Evolutionary conservation across 2,113 vertebrate species (phyloP).

Genomic region (Cyprinodon variegatus): DNA sequence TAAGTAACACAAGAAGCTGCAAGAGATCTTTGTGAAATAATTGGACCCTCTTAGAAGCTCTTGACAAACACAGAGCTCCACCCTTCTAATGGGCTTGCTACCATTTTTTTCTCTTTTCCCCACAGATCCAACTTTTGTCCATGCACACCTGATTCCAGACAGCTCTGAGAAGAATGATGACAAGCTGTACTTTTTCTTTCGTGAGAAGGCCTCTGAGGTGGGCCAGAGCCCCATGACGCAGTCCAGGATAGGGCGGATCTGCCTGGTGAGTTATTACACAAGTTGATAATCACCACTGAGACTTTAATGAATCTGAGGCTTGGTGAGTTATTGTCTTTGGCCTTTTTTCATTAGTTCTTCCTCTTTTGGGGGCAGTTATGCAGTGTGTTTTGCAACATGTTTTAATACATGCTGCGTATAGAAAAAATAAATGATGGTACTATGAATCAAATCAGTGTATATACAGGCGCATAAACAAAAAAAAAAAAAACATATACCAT

Average conservation of each 20-base stretch:
- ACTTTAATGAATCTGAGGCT: constrained; percentile 36
- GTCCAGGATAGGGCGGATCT: constrained; percentile 96
- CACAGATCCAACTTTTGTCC: constrained; percentile 94
- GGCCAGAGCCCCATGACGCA: constrained; percentile 93
- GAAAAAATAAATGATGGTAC: constrained; percentile 2
- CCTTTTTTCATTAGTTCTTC: constrained; percentile 25
- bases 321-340: constrained; percentile 29
- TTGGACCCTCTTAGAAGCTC: not conserved
- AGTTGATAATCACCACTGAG: constrained; percentile 34
- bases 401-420: constrained; percentile 6
- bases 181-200: constrained; percentile 99
- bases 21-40: too few species aligned
- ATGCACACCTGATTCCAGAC: constrained; percentile 95
- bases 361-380: constrained; percentile 25
- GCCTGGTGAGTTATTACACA: constrained; percentile 85
- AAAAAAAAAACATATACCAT: too few species aligned
- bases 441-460: not conserved
- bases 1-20: too few species aligned
- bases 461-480: not conserved
- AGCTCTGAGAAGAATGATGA: constrained; percentile 95
- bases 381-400: constrained; percentile 28
- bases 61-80: not conserved
- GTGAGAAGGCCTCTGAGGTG: constrained; percentile 92
- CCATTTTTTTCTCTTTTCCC: constrained; percentile 21
- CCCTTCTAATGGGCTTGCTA: constrained; percentile 1